Evolutionary conservation across 2,888 invertebrate species (phyloP).

Genomic region (Salticus scenicus): DNA sequence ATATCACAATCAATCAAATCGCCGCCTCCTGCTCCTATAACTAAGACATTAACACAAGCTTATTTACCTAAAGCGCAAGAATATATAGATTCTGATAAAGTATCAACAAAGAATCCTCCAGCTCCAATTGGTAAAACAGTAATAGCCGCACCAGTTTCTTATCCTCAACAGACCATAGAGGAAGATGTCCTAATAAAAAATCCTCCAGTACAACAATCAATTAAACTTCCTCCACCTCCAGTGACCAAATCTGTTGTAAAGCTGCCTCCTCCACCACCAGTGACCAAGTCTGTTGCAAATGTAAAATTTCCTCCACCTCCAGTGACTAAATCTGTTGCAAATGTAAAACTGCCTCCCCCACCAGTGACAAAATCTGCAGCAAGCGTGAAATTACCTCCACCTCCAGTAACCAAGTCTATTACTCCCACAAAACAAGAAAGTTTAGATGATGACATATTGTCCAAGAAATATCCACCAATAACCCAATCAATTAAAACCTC

Average conservation of each 20-base stretch:
- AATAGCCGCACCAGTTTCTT: neutral
- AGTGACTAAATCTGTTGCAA: too few species aligned
- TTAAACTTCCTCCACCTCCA: constrained; percentile 4
- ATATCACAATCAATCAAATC: neutral
- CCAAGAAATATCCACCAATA: neutral
- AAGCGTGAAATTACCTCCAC: too few species aligned
- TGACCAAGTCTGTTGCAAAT: neutral
- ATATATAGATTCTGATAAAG: neutral
- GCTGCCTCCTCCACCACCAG: neutral
- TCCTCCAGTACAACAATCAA: neutral
- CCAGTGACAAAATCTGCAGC: neutral
- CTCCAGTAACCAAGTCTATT: too few species aligned
- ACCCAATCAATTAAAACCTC: neutral
- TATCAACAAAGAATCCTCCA: neutral
- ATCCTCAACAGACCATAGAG: neutral
- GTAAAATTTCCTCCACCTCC: neutral
- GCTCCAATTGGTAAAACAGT: neutral
- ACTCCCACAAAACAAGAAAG: too few species aligned
- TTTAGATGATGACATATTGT: too few species aligned
- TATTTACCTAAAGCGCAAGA: neutral
- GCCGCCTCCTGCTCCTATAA: neutral
- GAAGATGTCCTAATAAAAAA: neutral
- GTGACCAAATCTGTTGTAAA: too few species aligned
- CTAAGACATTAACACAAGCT: neutral
- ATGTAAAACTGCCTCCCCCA: neutral